A percentile compares a stretch with the other conserved stretches of the same genome.
These are phyloP conservation scores for Lamellibrachia columna DNA, from an alignment of 2,888 invertebrate genomes.

Conservation along the genomic window DNA sequence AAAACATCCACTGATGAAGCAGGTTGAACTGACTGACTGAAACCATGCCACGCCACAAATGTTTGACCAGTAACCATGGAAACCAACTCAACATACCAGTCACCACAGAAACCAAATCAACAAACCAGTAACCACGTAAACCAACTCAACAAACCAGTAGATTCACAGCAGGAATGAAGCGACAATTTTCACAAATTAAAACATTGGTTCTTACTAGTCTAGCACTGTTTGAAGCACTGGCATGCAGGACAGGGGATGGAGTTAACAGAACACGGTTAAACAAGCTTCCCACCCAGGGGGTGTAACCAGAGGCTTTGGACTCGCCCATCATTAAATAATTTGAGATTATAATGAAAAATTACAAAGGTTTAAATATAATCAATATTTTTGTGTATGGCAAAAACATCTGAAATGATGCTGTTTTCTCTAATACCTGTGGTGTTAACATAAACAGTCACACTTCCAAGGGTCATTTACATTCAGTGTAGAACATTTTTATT, in stretches of 20 bases:
- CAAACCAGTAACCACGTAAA: constrained; percentile 9
- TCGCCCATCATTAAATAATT: background rate
- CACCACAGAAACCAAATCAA: background rate
- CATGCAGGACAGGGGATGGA: background rate
- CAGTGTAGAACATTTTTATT: background rate
- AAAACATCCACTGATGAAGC: background rate
- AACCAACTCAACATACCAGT: background rate
- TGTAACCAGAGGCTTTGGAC: background rate
- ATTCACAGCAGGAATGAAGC: background rate
- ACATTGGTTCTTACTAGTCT: background rate
- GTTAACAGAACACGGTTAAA: background rate
- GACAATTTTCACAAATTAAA: background rate
- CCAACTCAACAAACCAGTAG: background rate
- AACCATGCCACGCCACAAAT: background rate
- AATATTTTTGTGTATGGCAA: background rate
- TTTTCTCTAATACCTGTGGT: background rate
- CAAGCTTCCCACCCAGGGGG: background rate
- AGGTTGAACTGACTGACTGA: background rate
- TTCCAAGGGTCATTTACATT: background rate
- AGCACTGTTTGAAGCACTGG: background rate
- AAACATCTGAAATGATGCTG: background rate
- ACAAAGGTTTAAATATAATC: background rate
- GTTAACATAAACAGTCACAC: no score
- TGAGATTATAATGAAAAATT: background rate
- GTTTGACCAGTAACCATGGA: no score